phyloP scores from a whole-genome alignment of 2,113 vertebrate genomes.

The Pelusios castaneus region DNA sequence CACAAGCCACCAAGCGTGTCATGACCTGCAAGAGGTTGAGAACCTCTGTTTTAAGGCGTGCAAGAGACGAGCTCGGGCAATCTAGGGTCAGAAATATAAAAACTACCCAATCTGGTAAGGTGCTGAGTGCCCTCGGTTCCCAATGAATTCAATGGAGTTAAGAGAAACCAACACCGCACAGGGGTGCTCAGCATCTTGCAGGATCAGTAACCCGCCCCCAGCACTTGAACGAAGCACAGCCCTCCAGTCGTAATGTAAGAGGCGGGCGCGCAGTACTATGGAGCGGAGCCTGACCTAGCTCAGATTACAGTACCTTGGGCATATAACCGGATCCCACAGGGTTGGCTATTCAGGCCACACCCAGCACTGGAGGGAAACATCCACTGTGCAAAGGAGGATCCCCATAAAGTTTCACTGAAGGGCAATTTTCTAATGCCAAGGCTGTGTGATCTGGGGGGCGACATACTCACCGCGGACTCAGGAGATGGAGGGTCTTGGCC shows the following conservation, averaged over 20 bases:
- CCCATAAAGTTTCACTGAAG: background rate
- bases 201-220: background rate
- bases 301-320: background rate
- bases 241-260: background rate
- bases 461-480: rapidly evolving
- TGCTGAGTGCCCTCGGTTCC: background rate
- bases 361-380: background rate
- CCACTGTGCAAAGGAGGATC: background rate
- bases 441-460: background rate
- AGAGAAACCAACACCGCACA: background rate
- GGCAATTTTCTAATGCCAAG: background rate
- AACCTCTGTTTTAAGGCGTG: too few relatives aligned
- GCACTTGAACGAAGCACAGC: background rate
- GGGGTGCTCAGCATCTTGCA: background rate
- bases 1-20: too few relatives aligned
- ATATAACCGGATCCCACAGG: background rate
- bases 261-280: background rate
- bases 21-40: too few relatives aligned
- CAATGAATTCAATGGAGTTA: background rate
- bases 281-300: background rate
- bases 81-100: background rate
- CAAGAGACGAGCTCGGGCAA: background rate
- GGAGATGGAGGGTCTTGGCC: background rate
- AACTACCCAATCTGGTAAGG: background rate
- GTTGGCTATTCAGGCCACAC: background rate